Base-by-base conservation (phyloP, 1,140 invertebrate genomes). In the Homarus americanus region DNA sequence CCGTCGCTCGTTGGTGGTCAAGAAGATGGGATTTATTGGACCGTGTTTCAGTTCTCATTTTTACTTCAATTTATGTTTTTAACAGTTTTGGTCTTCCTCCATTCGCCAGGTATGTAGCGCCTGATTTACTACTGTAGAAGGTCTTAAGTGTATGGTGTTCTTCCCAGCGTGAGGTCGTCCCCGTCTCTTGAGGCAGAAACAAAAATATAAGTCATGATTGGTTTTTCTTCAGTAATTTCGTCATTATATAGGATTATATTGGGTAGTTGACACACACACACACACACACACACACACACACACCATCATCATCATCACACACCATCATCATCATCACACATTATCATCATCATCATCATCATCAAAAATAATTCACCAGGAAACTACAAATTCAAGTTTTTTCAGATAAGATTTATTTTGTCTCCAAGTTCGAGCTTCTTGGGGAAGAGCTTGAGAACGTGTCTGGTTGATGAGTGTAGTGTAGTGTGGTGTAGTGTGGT, bases 51-150 rank as follows among this genome's bases (percentile, higher is more conserved):
- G 28, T 63, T 53, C 53, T 36, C 28, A 63, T 82, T 82, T 82
- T 41, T 63, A 38, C 79, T 63, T 82, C 79, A 82, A 82, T 66
- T 82, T 82, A 82, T 53, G 53, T 82, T 82, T 82, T 36, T n/a
- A 38, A 44, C 36, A 44, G 15, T 32, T n/a, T n/a, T n/a, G n/a
- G n/a, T 40, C 28, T 44, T 20, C 10, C 44, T 7, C 7, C 17
- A 2, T 34, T 10, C 28, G 12, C 1, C 49, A 63, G 28, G 32
- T 38, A 49, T 63, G 34, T 12, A 63, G 28, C 4, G 28, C 79
- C 32, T 58, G 49, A 44, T 63, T 63, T 38, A 63, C 79, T 38
- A 63, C 79, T 9, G 12, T 36, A 28, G n/a, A 53, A 82, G 28
- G 10, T 24, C 28, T 28, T n/a, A 44, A 53, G 41, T 53, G 78